These are phyloP conservation scores for Tryphoninae sp. DNA, from an alignment of 2,888 invertebrate genomes.

Conservation along the genomic window DNA sequence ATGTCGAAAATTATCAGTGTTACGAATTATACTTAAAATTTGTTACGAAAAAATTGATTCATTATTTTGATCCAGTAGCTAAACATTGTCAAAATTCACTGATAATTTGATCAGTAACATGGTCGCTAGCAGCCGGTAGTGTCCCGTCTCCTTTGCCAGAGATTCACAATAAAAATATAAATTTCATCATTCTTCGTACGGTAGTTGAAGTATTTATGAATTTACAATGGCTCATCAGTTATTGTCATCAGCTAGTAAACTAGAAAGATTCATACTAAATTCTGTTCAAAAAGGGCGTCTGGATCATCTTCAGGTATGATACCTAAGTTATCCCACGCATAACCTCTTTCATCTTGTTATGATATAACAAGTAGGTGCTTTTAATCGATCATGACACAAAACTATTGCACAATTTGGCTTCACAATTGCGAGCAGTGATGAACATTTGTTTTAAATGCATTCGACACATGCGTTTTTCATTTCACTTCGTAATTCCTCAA, in stretches of 20 bases:
- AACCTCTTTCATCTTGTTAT: slow-evolving; percentile 71
- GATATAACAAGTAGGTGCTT: slow-evolving; percentile 65
- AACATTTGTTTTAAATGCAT: not conserved
- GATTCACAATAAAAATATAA: slow-evolving; percentile 25
- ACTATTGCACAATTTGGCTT: slow-evolving; percentile 51
- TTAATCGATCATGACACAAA: slow-evolving; percentile 44
- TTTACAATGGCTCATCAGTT: slow-evolving; percentile 85
- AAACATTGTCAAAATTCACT: slow-evolving; percentile 12
- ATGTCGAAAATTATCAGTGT: slow-evolving; percentile 41
- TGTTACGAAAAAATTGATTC: slow-evolving; percentile 5
- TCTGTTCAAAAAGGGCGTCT: slow-evolving; percentile 79
- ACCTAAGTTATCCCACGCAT: slow-evolving; percentile 63
- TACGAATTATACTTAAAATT: slow-evolving; percentile 10
- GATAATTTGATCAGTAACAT: slow-evolving; percentile 42
- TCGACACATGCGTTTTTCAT: not conserved
- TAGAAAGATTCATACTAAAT: slow-evolving; percentile 82
- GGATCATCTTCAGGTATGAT: slow-evolving; percentile 79
- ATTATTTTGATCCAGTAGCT: not conserved
- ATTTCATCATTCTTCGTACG: slow-evolving; percentile 66
- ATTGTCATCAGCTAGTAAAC: slow-evolving; percentile 83
- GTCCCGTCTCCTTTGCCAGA: slow-evolving; percentile 22
- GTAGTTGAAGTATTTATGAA: slow-evolving; percentile 64
- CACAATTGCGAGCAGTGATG: not conserved
- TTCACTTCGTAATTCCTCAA: not conserved
- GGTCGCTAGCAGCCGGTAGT: slow-evolving; percentile 65